Conservation (phyloP, 2,797 vertebrate species). For the Coluber constrictor region DNA sequence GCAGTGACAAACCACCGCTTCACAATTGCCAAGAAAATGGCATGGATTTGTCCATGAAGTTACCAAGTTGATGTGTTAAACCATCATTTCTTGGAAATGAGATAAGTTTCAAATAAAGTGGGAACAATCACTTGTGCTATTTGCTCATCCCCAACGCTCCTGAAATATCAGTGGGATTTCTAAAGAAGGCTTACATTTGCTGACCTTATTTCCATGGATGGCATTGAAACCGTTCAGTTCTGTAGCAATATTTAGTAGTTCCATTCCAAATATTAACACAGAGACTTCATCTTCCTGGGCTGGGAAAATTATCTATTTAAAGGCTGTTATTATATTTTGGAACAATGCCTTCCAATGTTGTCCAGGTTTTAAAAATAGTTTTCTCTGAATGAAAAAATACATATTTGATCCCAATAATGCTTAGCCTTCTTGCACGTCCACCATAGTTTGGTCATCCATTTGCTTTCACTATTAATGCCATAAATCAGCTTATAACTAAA, state of each 20-base stretch:
- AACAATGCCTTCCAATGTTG: not conserved
- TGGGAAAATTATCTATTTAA: not conserved
- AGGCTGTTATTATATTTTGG: not conserved
- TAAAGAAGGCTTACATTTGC: not conserved
- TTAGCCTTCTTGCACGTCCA: not conserved
- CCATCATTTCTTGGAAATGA: not conserved
- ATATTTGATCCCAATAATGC: not conserved
- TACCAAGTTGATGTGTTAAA: not conserved
- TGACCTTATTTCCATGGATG: not conserved
- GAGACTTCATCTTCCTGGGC: not conserved
- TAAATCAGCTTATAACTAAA: constrained; percentile 28
- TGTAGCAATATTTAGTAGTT: not conserved
- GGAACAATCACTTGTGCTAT: not conserved
- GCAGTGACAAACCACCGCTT: not conserved
- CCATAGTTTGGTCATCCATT: constrained; percentile 32
- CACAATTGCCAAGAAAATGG: not conserved
- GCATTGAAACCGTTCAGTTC: not conserved
- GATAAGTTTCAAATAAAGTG: not conserved
- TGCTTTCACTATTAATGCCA: constrained; percentile 22
- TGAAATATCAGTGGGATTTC: not conserved
- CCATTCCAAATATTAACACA: not conserved
- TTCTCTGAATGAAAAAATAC: not conserved
- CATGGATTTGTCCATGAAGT: not conserved
- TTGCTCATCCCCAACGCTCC: not conserved
- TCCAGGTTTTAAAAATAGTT: not conserved